Conservation (phyloP, 2,797 vertebrate species). For the Anguilla megastoma region DNA sequence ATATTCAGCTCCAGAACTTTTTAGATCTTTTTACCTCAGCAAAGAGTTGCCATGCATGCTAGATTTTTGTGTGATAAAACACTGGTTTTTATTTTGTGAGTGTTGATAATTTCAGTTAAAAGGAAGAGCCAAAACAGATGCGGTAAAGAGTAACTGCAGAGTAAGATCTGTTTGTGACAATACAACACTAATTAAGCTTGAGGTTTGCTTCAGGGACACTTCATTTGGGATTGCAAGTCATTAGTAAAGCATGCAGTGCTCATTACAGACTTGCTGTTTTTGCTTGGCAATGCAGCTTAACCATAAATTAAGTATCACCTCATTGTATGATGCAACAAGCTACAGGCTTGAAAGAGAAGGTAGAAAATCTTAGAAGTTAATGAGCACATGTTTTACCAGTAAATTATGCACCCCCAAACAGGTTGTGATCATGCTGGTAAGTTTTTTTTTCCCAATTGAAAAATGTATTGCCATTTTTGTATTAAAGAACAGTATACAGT, state of each 20-base stretch:
- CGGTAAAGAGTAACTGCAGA: neutral
- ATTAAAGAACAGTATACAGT: too few species aligned
- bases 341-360: neutral
- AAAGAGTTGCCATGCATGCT: neutral
- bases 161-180: neutral
- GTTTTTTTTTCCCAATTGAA: too few species aligned
- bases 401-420: neutral
- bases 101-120: neutral
- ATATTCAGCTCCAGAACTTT: conserved; percentile 13
- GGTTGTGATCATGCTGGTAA: neutral
- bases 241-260: neutral
- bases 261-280: conserved; percentile 4
- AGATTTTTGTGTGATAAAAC: neutral
- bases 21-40: neutral
- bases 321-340: neutral
- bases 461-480: too few species aligned
- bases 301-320: neutral
- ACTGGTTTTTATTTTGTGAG: neutral
- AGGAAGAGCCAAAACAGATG: neutral
- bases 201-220: conserved; percentile 7
- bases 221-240: conserved; percentile 24
- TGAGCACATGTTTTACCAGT: neutral
- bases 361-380: neutral
- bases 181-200: neutral
- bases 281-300: conserved; percentile 7